These are phyloP conservation scores for Synergus laeviventris DNA, from an alignment of 2,888 invertebrate genomes.

Conservation along the genomic window DNA sequence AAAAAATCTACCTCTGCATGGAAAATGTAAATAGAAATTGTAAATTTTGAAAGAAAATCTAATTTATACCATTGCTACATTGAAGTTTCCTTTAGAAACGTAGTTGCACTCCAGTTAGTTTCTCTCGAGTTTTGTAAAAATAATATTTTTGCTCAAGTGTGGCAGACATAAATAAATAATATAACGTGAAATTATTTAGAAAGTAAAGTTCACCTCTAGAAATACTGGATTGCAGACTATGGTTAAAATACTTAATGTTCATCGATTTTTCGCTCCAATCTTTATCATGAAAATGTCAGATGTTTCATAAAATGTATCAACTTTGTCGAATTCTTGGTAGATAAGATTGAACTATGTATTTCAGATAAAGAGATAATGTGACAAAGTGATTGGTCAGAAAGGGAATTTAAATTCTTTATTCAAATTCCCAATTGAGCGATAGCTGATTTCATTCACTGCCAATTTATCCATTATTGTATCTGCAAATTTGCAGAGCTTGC, in stretches of 20 bases:
- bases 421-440: constrained; percentile 57
- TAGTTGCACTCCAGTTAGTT: constrained; percentile 58
- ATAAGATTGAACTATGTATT: constrained; percentile 6
- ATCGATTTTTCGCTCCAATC: not conserved
- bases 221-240: constrained; percentile 13
- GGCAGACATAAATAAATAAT: not conserved
- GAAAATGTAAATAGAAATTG: constrained; percentile 53
- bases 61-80: constrained; percentile 65
- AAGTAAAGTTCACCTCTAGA: not conserved
- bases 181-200: not conserved
- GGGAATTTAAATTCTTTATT: constrained; percentile 44
- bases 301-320: not conserved
- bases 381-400: not conserved
- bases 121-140: constrained; percentile 26
- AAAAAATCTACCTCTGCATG: constrained; percentile 43
- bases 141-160: constrained; percentile 12
- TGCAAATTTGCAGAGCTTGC: constrained; percentile 49
- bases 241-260: not conserved
- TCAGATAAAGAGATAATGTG: not conserved
- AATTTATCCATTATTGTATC: constrained; percentile 64
- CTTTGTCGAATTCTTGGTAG: constrained; percentile 4
- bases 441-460: constrained; percentile 68
- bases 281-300: not conserved
- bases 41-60: constrained; percentile 48
- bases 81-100: constrained; percentile 56